Percentiles rank a stretch among this genome's conserved stretches.
Conservation (phyloP, 2,888 invertebrate genomes). For the Acanthoscelides obtectus region DNA sequence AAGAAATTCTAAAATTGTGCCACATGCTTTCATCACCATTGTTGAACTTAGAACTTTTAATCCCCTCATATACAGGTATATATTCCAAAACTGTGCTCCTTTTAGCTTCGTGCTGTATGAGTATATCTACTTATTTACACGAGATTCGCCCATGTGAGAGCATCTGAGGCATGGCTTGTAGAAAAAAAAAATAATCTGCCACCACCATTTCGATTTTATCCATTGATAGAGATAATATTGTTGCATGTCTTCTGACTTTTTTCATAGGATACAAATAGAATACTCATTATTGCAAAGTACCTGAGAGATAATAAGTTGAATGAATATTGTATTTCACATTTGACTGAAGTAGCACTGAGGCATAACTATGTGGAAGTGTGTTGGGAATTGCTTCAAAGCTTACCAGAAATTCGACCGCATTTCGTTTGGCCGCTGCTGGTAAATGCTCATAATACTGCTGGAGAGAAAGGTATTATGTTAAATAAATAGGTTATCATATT, state of each 20-base stretch:
- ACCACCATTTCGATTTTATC: no score
- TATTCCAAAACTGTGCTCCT: no score
- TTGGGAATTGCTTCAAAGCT: constrained; percentile 44
- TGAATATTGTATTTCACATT: constrained; percentile 42
- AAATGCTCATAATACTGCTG: constrained; percentile 48
- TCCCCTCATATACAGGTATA: no score
- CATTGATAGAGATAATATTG: no score
- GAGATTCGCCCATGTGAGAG: no score
- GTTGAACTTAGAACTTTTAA: no score
- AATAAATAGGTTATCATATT: not conserved
- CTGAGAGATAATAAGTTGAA: constrained; percentile 50
- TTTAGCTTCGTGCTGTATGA: no score
- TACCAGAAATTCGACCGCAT: constrained; percentile 50
- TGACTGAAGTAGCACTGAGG: constrained; percentile 49
- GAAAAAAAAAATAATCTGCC: no score
- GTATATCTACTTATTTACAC: no score
- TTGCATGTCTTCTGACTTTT: not conserved
- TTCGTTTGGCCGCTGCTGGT: constrained; percentile 65
- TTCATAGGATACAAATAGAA: constrained; percentile 47
- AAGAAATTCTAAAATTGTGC: no score
- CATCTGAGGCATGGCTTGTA: no score
- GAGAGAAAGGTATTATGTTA: constrained; percentile 50
- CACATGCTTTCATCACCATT: no score
- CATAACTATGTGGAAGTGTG: constrained; percentile 48
- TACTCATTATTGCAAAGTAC: constrained; percentile 48